Evolutionary conservation across 2,797 vertebrate genomes (phyloP).

Genomic region (Sparus aurata): DNA sequence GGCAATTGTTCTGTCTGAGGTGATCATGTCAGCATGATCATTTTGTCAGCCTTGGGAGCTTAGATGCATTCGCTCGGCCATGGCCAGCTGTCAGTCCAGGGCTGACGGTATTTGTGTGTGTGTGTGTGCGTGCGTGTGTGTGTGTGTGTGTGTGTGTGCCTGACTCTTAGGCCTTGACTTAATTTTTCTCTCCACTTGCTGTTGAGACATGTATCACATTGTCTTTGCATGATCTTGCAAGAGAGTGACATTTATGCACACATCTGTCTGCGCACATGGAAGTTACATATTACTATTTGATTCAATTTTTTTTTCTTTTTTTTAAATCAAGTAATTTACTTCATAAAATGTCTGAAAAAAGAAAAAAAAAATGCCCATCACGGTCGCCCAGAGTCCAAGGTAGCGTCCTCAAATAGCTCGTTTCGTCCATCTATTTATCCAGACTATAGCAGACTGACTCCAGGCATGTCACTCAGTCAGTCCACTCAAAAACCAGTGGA

Average conservation of each 20-base stretch:
- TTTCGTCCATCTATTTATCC: background rate
- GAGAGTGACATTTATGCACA: slow-evolving; percentile 3
- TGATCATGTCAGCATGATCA: slow-evolving; percentile 80
- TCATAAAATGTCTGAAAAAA: background rate
- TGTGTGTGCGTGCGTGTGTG: slow-evolving; percentile 16
- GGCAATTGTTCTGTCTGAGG: slow-evolving; percentile 74
- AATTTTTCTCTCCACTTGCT: slow-evolving; percentile 43
- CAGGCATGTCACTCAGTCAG: no score
- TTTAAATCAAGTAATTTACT: no score
- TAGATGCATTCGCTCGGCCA: slow-evolving; percentile 56
- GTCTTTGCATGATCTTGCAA: slow-evolving; percentile 27
- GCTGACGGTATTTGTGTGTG: slow-evolving; percentile 40
- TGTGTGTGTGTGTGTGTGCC: slow-evolving; percentile 31
- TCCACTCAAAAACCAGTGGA: no score
- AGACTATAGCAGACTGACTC: no score
- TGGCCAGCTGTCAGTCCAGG: slow-evolving; percentile 69
- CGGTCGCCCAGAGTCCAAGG: no score
- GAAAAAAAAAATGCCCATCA: no score
- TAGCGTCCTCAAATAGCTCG: background rate
- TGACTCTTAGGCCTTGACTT: slow-evolving; percentile 46
- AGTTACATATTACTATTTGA: slow-evolving; percentile 1
- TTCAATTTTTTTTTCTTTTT: background rate
- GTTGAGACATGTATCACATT: slow-evolving; percentile 43
- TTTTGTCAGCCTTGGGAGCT: slow-evolving; percentile 70
- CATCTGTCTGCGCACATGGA: slow-evolving; percentile 29